Percentiles rank a stretch among this genome's conserved stretches.
These are phyloP conservation scores for Mantis religiosa DNA, from an alignment of 2,888 invertebrate genomes.

Conservation along the genomic window DNA sequence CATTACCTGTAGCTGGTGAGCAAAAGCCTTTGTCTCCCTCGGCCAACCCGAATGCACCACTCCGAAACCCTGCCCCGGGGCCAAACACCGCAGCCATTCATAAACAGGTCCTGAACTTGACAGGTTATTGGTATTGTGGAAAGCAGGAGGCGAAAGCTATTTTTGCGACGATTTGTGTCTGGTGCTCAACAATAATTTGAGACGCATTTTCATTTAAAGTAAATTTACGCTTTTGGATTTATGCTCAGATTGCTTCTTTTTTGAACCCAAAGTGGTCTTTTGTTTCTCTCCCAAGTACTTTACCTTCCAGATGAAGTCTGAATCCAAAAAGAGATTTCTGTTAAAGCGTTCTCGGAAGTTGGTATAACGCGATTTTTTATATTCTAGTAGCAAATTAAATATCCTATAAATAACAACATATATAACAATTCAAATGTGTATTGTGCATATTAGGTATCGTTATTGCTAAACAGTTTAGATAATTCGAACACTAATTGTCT, in stretches of 20 bases:
- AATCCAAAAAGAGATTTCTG: too few species aligned
- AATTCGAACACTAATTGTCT: too few species aligned
- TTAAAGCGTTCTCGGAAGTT: too few species aligned
- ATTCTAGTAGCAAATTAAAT: too few species aligned
- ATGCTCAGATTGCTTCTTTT: background rate
- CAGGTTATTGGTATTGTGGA: background rate
- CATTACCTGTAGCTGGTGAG: background rate
- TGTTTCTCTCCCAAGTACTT: background rate
- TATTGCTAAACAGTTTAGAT: too few species aligned
- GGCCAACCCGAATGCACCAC: too few species aligned
- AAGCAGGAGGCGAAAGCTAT: background rate
- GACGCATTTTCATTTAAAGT: background rate
- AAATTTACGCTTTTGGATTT: background rate
- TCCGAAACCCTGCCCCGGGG: too few species aligned
- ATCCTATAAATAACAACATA: too few species aligned
- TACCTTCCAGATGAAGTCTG: background rate
- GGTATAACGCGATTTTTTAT: too few species aligned
- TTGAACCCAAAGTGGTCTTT: background rate
- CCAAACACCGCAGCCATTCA: background rate
- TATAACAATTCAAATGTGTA: too few species aligned
- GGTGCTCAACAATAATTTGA: background rate
- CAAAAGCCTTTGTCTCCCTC: background rate
- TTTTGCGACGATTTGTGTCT: background rate
- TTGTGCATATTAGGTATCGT: too few species aligned
- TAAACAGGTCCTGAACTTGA: background rate